Conservation (phyloP, 1,140 invertebrate genomes). For the Cotesia glomerata region DNA sequence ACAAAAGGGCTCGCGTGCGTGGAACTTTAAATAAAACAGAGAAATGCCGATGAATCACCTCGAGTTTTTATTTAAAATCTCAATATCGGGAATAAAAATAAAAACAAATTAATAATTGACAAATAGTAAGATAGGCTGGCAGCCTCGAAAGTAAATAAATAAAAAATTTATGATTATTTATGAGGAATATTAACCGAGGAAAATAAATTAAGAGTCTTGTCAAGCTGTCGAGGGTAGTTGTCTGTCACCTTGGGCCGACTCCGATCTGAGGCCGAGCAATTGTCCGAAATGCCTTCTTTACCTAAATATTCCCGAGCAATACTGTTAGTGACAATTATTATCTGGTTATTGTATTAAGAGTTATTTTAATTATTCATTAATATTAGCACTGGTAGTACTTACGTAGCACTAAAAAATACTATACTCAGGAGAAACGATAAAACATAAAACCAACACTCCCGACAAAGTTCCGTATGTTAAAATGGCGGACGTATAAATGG, state of each 20-base stretch:
- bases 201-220: not conserved
- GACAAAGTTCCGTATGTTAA: constrained; percentile 75
- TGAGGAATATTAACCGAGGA: not conserved
- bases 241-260: constrained; percentile 18
- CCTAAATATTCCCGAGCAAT: not conserved
- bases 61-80: not conserved
- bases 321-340: not conserved
- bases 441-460: constrained; percentile 74
- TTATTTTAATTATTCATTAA: not conserved
- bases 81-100: not conserved
- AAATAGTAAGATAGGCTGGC: not conserved
- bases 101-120: not conserved
- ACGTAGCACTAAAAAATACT: constrained; percentile 68
- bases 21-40: not conserved
- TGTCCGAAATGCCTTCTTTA: not conserved
- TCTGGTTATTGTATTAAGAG: not conserved
- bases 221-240: constrained; percentile 19
- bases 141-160: not conserved
- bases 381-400: constrained; percentile 55
- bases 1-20: constrained; percentile 3
- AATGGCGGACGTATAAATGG: constrained; percentile 78
- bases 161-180: not conserved
- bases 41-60: constrained; percentile 2
- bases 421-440: constrained; percentile 71
- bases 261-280: not conserved